Conservation (phyloP, 1,140 invertebrate species). For the Kradibia gibbosae region DNA sequence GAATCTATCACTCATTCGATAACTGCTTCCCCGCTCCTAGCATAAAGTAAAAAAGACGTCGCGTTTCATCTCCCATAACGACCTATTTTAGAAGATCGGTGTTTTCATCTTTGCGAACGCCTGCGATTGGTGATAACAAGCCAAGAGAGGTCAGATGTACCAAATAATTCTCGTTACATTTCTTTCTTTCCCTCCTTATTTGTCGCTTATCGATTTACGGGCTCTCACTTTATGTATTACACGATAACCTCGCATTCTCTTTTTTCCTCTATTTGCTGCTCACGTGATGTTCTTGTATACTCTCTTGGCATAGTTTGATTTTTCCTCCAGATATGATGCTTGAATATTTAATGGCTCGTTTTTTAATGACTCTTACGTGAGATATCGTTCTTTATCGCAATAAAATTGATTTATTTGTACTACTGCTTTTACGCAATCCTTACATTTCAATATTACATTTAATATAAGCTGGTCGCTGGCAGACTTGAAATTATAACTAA, state of each 20-base stretch:
- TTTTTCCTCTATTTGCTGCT: conserved; percentile 26
- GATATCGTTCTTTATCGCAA: background rate
- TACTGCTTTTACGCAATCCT: no score
- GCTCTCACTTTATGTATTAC: conserved; percentile 16
- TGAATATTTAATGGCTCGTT: background rate
- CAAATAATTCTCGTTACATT: conserved; percentile 29
- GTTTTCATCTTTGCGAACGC: conserved; percentile 30
- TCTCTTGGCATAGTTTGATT: background rate
- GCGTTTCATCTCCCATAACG: conserved; percentile 34
- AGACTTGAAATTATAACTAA: no score
- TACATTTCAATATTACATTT: no score
- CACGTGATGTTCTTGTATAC: conserved; percentile 29
- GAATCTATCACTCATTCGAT: conserved; percentile 18
- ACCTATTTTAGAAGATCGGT: conserved; percentile 46
- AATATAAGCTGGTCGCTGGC: no score
- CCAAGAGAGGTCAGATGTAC: conserved; percentile 36
- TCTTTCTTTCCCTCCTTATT: conserved; percentile 12
- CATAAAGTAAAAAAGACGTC: background rate
- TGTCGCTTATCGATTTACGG: conserved; percentile 23
- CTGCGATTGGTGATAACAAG: conserved; percentile 30
- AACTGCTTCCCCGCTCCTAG: background rate
- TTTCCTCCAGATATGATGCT: background rate
- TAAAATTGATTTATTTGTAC: background rate
- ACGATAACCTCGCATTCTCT: conserved; percentile 41
- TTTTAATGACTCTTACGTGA: background rate